Evolutionary conservation across 1,140 invertebrate genomes (phyloP), one percentile per base, ranked within the genome.

Genomic region (Leptonema lineaticorne): DNA sequence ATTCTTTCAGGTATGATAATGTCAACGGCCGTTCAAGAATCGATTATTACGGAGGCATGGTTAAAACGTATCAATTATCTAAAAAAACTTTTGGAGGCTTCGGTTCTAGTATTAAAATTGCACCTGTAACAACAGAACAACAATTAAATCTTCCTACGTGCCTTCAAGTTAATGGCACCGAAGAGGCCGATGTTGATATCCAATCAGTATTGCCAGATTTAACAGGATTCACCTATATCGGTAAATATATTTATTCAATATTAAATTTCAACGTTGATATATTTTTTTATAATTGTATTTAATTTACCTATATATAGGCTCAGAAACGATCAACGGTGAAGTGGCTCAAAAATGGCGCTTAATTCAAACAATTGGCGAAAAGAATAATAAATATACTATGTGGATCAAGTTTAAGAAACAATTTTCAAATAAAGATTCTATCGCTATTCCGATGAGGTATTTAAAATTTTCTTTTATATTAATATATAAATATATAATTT

Each of bases 21-120:
- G 6, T 11, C 18, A 41, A 56, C 16, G 67, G 67, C 8, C 26
- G 83, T 53, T 96, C 93, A 58, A 86, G 96, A 66, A 95, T 98
- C 70, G 95, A 98, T 81, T 98, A 97, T 75, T 98, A 98, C 83
- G 92, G 92, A 74, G 92, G 92, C 22, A 92, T 95, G 89, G 92
- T 94, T 0, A 91, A 94, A 78, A 96, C 93, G 0, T 93, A 92
- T 76, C 93, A 96, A 78, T 75, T 94, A 11, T 79, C 85, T 1
- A 77, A 83, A 1, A 73, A 83, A n/a, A 78, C 72, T 0, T 78
- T 75, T 60, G 87, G 86, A 14, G 67, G 80, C 2, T 92, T 84
- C 80, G 95, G 95, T 3, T 84, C 85, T 0, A 89, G 87, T 70
- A 83, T 94, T 20, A 96, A 97, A 86, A 80, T 98, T 41, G 93